Evolutionary conservation across 2,113 vertebrate species (phyloP).

Genomic region (Aldabrachelys gigantea): DNA sequence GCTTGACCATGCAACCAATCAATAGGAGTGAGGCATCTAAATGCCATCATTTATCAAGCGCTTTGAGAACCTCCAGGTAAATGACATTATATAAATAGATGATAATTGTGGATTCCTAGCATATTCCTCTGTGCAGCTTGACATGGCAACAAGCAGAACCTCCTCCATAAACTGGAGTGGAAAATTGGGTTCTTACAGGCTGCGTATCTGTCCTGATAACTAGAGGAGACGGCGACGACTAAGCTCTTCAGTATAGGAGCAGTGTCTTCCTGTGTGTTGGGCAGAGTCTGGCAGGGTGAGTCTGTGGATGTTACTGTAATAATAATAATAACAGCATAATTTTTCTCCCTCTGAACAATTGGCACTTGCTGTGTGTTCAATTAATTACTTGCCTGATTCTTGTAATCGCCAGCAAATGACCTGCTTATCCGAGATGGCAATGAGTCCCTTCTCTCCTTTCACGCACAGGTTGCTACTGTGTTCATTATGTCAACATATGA

Average conservation of each 20-base stretch:
- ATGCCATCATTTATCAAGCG: neutral
- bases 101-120: neutral
- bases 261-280: neutral
- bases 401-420: neutral
- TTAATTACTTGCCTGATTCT: neutral
- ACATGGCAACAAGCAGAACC: neutral
- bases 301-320: conserved; percentile 7
- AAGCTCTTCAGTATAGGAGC: neutral
- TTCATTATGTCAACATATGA: rapidly evolving
- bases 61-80: neutral
- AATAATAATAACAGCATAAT: neutral
- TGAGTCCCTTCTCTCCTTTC: neutral
- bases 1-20: neutral
- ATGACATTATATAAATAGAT: rapidly evolving
- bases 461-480: rapidly evolving
- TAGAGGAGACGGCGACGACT: neutral
- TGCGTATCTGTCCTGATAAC: neutral
- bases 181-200: rapidly evolving
- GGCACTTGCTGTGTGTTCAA: neutral
- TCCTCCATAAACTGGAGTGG: neutral
- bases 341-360: neutral
- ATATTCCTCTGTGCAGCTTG: neutral
- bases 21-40: neutral
- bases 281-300: neutral
- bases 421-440: neutral